Evolutionary conservation across 2,797 vertebrate genomes (phyloP).

Genomic region (Thripadectes ignobilis): DNA sequence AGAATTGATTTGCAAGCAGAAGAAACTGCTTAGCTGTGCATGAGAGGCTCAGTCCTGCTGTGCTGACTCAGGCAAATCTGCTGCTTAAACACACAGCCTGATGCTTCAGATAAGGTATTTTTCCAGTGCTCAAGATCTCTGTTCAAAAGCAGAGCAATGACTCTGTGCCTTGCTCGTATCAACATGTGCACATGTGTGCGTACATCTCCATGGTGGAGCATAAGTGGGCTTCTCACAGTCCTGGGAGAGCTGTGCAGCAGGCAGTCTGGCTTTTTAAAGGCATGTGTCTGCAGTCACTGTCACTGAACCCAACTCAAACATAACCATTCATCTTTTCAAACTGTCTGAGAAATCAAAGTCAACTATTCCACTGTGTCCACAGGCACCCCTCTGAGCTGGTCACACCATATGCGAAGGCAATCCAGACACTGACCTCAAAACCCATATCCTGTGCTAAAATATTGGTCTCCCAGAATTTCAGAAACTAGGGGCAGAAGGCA

Average conservation of each 20-base stretch:
- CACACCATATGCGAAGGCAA: fast-evolving
- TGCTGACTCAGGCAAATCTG: slow-evolving; percentile 11
- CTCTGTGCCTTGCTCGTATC: neutral
- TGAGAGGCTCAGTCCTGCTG: neutral
- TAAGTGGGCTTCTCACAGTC: neutral
- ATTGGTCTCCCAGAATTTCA: neutral
- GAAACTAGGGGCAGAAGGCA: neutral
- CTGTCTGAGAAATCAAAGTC: neutral
- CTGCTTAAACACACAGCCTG: neutral
- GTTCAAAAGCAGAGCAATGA: neutral
- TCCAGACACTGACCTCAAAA: neutral
- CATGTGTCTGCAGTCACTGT: neutral
- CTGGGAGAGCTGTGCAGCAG: fast-evolving
- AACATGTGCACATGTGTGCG: fast-evolving
- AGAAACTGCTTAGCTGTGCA: slow-evolving; percentile 23
- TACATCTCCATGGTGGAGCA: fast-evolving
- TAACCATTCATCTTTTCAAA: neutral
- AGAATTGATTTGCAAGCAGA: neutral
- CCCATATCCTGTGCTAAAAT: fast-evolving
- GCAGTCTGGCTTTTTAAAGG: neutral
- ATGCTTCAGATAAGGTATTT: neutral
- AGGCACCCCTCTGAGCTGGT: neutral
- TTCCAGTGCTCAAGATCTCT: neutral
- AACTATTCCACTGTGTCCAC: fast-evolving
- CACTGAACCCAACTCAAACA: fast-evolving